phyloP scores from a whole-genome alignment of 2,797 vertebrate genomes.

The Lepilemur septentrionalis region DNA sequence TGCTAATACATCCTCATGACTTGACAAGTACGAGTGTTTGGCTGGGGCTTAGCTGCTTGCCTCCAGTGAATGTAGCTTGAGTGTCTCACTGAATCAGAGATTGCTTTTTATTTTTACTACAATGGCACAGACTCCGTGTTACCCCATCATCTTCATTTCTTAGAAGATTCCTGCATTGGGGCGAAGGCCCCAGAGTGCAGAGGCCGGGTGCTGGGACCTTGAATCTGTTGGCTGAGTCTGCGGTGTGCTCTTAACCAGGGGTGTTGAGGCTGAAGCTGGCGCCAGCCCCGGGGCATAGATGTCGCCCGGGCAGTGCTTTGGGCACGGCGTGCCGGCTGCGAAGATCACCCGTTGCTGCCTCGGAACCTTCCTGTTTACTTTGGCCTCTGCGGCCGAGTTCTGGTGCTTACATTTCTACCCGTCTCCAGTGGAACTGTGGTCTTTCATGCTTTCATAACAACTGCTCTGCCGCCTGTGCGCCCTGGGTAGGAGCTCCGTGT shows the following conservation, averaged over 20 bases:
- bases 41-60: neutral
- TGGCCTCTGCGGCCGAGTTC: slow-evolving; percentile 21
- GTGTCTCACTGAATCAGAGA: neutral
- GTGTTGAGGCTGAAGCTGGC: neutral
- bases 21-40: neutral
- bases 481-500: neutral
- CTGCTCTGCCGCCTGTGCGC: neutral
- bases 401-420: neutral
- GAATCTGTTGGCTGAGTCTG: neutral
- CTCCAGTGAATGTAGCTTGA: neutral
- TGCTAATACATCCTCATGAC: neutral
- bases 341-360: neutral
- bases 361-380: slow-evolving; percentile 66
- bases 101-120: neutral
- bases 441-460: slow-evolving; percentile 29
- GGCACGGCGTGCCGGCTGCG: neutral
- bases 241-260: neutral
- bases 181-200: neutral
- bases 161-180: neutral
- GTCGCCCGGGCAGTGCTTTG: neutral
- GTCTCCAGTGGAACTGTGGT: neutral
- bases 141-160: neutral
- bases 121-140: neutral
- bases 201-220: neutral
- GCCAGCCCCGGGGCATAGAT: neutral